Evolutionary conservation across 2,113 vertebrate genomes (phyloP).

Genomic region (Perca flavescens): DNA sequence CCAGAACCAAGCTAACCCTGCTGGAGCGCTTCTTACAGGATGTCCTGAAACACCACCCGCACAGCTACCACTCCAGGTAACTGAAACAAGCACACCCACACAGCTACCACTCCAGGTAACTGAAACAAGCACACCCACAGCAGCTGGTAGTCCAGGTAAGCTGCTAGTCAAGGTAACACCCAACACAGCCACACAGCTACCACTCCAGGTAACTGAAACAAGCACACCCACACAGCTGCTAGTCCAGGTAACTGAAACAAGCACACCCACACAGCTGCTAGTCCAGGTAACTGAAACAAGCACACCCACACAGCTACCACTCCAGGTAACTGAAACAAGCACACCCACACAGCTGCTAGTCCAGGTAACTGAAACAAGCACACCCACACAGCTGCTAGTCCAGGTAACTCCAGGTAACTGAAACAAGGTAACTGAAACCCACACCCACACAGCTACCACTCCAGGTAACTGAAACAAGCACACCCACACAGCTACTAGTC

Average conservation of each 20-base stretch:
- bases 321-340: constrained; percentile 10
- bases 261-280: background rate
- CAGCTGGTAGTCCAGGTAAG: no score
- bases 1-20: constrained; percentile 78
- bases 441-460: background rate
- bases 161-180: constrained; percentile 72
- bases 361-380: constrained; percentile 9
- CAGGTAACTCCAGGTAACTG: constrained; percentile 31
- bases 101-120: constrained; percentile 88
- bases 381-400: background rate
- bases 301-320: background rate
- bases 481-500: no score
- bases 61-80: constrained; percentile 89
- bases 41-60: constrained; percentile 90
- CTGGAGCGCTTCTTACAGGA: constrained; percentile 95
- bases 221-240: no score
- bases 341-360: background rate
- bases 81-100: constrained; percentile 4
- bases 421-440: no score
- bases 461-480: no score
- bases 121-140: no score
- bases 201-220: no score
- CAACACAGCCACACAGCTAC: constrained; percentile 37
- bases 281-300: background rate
- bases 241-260: background rate